Conservation (phyloP, 1,140 invertebrate genomes). For the Lepidotrigona ventralis region DNA sequence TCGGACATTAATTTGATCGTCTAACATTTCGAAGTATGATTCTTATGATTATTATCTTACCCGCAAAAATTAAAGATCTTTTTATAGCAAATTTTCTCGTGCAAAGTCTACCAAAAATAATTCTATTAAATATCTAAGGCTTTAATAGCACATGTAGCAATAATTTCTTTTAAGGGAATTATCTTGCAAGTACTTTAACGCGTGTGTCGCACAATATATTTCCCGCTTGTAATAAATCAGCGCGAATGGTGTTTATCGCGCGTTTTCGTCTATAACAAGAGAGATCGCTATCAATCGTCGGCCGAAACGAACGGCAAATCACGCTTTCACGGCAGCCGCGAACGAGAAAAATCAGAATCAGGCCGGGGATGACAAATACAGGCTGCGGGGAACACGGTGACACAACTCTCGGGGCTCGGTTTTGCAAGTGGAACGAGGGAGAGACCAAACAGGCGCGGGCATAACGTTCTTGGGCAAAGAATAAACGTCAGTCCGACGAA, state of each 20-base stretch:
- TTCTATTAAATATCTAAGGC: too few species aligned
- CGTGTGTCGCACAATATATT: too few species aligned
- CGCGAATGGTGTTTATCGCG: neutral
- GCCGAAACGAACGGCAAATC: neutral
- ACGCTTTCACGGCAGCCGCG: neutral
- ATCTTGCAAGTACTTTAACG: neutral
- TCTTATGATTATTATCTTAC: too few species aligned
- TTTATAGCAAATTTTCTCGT: too few species aligned
- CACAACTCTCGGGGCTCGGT: neutral
- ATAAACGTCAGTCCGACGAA: constrained; percentile 4
- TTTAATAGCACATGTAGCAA: neutral
- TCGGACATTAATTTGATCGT: too few species aligned
- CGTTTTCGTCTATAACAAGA: neutral
- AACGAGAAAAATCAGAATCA: constrained; percentile 6
- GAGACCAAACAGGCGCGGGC: neutral
- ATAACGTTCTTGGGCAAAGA: neutral
- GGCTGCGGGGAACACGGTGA: neutral
- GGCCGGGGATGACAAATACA: neutral
- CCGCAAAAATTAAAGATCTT: too few species aligned
- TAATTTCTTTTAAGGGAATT: neutral
- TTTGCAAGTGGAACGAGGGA: neutral
- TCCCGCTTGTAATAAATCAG: neutral
- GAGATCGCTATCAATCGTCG: neutral
- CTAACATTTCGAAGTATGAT: too few species aligned
- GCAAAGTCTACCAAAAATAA: too few species aligned